Base-by-base conservation (phyloP, 2,113 vertebrate species). In the Morone chrysops region DNA sequence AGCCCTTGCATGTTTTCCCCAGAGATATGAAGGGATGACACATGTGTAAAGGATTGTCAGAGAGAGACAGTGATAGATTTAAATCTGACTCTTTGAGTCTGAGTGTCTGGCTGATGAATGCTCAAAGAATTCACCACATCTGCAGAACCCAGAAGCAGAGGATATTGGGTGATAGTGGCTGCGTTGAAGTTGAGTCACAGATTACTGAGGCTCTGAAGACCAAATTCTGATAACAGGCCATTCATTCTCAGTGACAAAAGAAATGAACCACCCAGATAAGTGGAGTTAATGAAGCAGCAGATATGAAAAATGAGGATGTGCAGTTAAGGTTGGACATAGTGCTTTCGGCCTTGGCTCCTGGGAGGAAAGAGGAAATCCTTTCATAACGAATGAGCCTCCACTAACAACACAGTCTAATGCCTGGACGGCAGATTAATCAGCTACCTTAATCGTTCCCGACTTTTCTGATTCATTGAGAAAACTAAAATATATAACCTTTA, bases 111-210 rank as follows among this genome's bases (percentile, higher is more conserved):
- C 67, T 90, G 90, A 94, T 89, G 63, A 92, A 90, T n/a, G 13
- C 36, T 71, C 25, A 80, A 89, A 83, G 91, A 92, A 94, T 92
- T 88, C 85, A 88, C 80, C 84, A 77, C 25, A 47, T 87, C 60
- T 63, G 67, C 62, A 10, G 56, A 57, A 87, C 50, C 65, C 16
- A 2, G 62, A 56, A 67, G 22, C n/a, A n/a, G 71, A 68, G 83
- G 76, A 87, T 83, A 20, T 87, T 90, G 67, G 81, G 90, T 70
- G 89, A 91, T 20, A 56, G 74, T 40, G 85, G 59, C 71, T 80
- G 48, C 0, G 5, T 18, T 73, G 70, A 38, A 18, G 75, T 66
- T 81, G 81, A 92, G 76, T 91, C 80, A 90, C 61, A 76, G 75
- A 86, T 51, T 69, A 61, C 73, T 80, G 80, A 80, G 66, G 81